Evolutionary conservation across 1,140 invertebrate genomes (phyloP), one percentile per base, ranked within the genome.

Genomic region (Eumeta japonica): DNA sequence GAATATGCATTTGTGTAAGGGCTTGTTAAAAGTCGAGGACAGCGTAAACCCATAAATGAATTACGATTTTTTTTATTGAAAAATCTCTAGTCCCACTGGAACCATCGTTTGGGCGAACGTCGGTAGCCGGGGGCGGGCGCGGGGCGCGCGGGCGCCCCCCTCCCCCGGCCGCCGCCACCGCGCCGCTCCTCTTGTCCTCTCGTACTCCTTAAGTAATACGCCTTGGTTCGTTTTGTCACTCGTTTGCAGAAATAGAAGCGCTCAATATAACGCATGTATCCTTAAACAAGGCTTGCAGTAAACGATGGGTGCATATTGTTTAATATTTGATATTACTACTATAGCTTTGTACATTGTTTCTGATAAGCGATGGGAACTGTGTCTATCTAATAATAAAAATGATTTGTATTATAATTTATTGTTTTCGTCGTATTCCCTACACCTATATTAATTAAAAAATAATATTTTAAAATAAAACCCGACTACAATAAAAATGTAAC

Each of bases 331-430:
- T 76, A 76, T 76, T 76, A 73, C 71, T 73, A 75, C 70, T 74
- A 75, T 75, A 75, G 75, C 75, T 77, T 77, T 77, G 72, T 77
- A 77, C 70, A 77, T 77, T 77, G 72, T 75, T 77, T 77, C 67
- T 76, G 72, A 71, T 75, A 73, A 74, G 71, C 72, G 71, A 75
- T 75, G 75, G 72, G 70, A 76, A 75, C 67, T 75, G 72, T 77
- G 75, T 77, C 75, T 77, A 75, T 77, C 75, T 75, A 65, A 75
- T 75, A 72, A 75, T 76, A 75, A 76, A 49, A 73, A 73, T 73
- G 72, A 77, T 74, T 77, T 77, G 72, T 77, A 77, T 75, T 75
- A 75, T 77, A 74, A 47, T 29, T 38, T 31, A 10, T 50, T 28
- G 46, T 62, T 68, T 70, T 40, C 47, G 53, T 66, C 51, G 14